Conservation (phyloP, 2,797 vertebrate genomes). For the Malurus leucopterus region DNA sequence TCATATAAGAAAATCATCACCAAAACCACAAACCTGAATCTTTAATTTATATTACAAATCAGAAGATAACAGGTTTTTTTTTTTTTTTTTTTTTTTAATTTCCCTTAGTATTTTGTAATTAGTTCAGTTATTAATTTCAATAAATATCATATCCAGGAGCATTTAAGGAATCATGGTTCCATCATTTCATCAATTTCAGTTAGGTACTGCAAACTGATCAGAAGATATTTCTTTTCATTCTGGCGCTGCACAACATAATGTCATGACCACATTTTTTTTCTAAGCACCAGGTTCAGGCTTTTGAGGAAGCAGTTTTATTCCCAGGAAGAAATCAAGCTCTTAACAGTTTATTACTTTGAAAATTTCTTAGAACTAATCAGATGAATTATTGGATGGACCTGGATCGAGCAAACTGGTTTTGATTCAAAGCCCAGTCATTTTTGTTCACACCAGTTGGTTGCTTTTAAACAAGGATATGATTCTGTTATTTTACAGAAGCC, state of each 20-base stretch:
- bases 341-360: background rate
- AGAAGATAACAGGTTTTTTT: background rate
- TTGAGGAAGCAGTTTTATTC: background rate
- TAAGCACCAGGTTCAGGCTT: background rate
- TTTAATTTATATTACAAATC: background rate
- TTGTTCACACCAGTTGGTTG: background rate
- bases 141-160: background rate
- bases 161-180: background rate
- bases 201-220: background rate
- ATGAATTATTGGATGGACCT: background rate
- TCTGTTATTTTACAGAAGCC: background rate
- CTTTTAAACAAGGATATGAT: background rate
- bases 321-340: background rate
- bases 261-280: background rate
- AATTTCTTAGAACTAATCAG: background rate
- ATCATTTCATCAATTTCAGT: background rate
- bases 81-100: background rate
- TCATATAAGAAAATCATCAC: background rate
- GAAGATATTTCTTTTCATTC: background rate
- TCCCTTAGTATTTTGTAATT: background rate
- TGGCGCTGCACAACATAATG: background rate
- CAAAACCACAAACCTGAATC: background rate
- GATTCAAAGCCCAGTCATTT: background rate
- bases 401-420: background rate
- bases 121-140: background rate